These are phyloP conservation scores for Blennius ocellaris DNA, from an alignment of 2,113 vertebrate genomes.

Conservation along the genomic window DNA sequence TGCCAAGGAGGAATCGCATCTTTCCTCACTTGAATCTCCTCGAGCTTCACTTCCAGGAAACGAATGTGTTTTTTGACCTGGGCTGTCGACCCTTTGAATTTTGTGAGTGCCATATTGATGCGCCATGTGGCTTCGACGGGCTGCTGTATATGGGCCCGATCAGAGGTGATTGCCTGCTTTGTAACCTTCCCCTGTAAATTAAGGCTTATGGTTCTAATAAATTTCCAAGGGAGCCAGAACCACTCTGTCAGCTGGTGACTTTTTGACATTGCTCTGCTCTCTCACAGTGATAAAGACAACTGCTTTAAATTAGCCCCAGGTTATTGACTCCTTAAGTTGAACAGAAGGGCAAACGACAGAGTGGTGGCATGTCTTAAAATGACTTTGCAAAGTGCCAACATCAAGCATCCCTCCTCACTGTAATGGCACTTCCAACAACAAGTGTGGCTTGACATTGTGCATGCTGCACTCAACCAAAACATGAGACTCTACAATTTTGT, in stretches of 20 bases:
- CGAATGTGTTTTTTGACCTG: slow-evolving; percentile 57
- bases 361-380: slow-evolving; percentile 50
- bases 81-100: slow-evolving; percentile 34
- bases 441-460: slow-evolving; percentile 70
- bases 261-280: slow-evolving; percentile 71
- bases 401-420: slow-evolving; percentile 52
- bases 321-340: slow-evolving; percentile 71
- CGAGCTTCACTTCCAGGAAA: slow-evolving; percentile 44
- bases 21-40: slow-evolving; percentile 27
- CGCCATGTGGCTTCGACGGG: slow-evolving; percentile 44
- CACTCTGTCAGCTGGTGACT: slow-evolving; percentile 55
- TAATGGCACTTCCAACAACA: slow-evolving; percentile 64
- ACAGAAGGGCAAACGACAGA: slow-evolving; percentile 63
- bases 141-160: slow-evolving; percentile 70
- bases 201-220: slow-evolving; percentile 70
- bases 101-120: slow-evolving; percentile 64
- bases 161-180: slow-evolving; percentile 72
- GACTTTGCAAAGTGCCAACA: slow-evolving; percentile 70
- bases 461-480: slow-evolving; percentile 46
- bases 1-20: slow-evolving; percentile 35
- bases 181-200: slow-evolving; percentile 76
- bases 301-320: slow-evolving; percentile 62
- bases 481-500: slow-evolving; percentile 40
- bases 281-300: slow-evolving; percentile 66
- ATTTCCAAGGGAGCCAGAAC: slow-evolving; percentile 57